Conservation (phyloP, 2,113 vertebrate genomes). For the Bettongia penicillata region DNA sequence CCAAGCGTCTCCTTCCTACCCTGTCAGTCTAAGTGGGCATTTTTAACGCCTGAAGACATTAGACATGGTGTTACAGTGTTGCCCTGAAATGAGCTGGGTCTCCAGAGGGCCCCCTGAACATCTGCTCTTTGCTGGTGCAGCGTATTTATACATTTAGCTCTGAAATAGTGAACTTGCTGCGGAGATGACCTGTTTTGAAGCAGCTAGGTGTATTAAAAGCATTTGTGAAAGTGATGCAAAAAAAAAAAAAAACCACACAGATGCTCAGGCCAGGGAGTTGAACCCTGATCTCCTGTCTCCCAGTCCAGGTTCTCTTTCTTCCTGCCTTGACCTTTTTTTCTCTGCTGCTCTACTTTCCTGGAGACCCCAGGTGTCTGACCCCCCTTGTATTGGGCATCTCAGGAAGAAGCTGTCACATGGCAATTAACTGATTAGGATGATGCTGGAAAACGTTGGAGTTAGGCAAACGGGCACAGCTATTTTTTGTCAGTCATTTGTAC, state of each 20-base stretch:
- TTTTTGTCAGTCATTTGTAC: not conserved
- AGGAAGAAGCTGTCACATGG: not conserved
- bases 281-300: not conserved
- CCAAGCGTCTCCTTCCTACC: not conserved
- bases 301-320: not conserved
- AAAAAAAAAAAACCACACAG: not conserved
- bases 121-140: not conserved
- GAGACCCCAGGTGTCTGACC: not conserved
- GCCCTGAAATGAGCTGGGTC: not conserved
- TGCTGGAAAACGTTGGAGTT: not conserved
- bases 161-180: not conserved
- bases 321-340: not conserved
- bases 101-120: not conserved
- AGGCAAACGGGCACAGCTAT: not conserved
- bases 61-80: not conserved
- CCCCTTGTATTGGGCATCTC: not conserved
- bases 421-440: not conserved
- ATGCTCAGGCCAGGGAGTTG: not conserved
- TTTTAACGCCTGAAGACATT: slow-evolving; percentile 1
- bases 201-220: not conserved
- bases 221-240: not conserved
- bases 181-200: not conserved
- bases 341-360: not conserved
- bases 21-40: not conserved
- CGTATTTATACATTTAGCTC: not conserved